Base-by-base conservation (phyloP, 2,888 invertebrate genomes). In the Cryptus armator region DNA sequence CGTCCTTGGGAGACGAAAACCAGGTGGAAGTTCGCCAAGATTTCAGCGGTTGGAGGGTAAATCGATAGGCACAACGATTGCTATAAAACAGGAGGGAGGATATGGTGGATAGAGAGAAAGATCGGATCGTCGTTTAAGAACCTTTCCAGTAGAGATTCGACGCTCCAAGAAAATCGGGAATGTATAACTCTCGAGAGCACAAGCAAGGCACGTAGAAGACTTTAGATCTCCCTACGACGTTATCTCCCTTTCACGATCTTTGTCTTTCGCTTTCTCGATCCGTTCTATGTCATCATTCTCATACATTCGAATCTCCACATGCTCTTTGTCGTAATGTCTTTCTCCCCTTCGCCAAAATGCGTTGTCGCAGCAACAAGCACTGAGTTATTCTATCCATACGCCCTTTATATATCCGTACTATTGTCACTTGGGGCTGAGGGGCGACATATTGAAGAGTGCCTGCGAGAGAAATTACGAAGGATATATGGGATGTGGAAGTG, bases 401-500 rank as follows among this genome's bases (percentile, higher is more conserved):
- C 44, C 43, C 59, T 19, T 44, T 29, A 43, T 44, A 43, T 70
- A 29, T 19, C n/a, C 51, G 9, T 14, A 37, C 53, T 70, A 70
- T 53, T 48, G 46, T 68, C 46, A 24, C 46, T 48, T n/a, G 37
- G 37, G 37, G 37, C 24, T 37, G 68, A 24, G 46, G 48, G 46
- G 56, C 12, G 67, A 67, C 37, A 53, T 12, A 53, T 10, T 67
- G 24, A 14, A 44, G 59, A 59, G 80, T 84, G 82, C 79, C 83
- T 51, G 16, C 76, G 62, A 59, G 75, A 44, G 51, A 79, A 85
- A 85, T 71, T 83, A 81, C 80, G 86, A 83, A 70, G 81, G 67
- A 81, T 85, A 86, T 59, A 56, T 84, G 83, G 83, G 71, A 66
- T 66, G 79, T 85, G 81, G 83, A 87, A 86, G 84, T 87, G 78